Conservation (phyloP, 64 coral and sea anemone genomes). For the Catalaphyllia jardinei region DNA sequence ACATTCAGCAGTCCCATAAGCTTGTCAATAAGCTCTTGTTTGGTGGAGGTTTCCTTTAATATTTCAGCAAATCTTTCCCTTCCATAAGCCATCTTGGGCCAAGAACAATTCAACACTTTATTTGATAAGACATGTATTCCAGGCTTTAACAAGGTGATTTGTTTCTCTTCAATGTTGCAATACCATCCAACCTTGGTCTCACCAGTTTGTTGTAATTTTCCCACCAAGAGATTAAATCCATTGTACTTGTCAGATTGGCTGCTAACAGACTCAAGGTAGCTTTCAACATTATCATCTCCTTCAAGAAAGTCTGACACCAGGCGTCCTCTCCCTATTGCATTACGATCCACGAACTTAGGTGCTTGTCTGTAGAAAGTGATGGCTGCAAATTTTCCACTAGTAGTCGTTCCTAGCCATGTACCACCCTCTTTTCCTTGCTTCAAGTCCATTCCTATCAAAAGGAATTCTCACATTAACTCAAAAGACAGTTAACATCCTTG, state of each 20-base stretch:
- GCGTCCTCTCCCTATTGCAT: slow-evolving; percentile 73
- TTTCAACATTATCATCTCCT: slow-evolving; percentile 39
- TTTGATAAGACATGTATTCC: slow-evolving; percentile 91
- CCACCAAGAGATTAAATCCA: slow-evolving; percentile 92
- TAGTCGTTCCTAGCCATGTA: slow-evolving; percentile 87
- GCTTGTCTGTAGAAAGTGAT: slow-evolving; percentile 91
- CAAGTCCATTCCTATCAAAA: slow-evolving; percentile 72
- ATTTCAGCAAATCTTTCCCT: slow-evolving; percentile 82
- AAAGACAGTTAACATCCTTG: no score
- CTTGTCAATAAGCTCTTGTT: slow-evolving; percentile 68
- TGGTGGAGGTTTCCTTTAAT: slow-evolving; percentile 42
- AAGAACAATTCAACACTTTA: slow-evolving; percentile 75
- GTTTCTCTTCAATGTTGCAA: slow-evolving; percentile 80
- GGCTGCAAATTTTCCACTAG: slow-evolving; percentile 71
- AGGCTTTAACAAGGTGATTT: slow-evolving; percentile 48
- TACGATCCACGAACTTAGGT: slow-evolving; percentile 1
- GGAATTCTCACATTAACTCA: neutral
- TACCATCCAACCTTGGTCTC: slow-evolving; percentile 73
- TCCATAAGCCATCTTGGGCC: slow-evolving; percentile 88
- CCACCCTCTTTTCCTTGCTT: slow-evolving; percentile 75
- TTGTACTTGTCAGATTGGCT: slow-evolving; percentile 64
- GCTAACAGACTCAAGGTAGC: slow-evolving; percentile 58
- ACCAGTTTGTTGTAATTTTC: slow-evolving; percentile 40
- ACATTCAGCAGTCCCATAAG: slow-evolving; percentile 63
- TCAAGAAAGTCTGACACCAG: slow-evolving; percentile 80